Evolutionary conservation across 2,888 invertebrate species (phyloP).

Genomic region (Nebria brevicollis): DNA sequence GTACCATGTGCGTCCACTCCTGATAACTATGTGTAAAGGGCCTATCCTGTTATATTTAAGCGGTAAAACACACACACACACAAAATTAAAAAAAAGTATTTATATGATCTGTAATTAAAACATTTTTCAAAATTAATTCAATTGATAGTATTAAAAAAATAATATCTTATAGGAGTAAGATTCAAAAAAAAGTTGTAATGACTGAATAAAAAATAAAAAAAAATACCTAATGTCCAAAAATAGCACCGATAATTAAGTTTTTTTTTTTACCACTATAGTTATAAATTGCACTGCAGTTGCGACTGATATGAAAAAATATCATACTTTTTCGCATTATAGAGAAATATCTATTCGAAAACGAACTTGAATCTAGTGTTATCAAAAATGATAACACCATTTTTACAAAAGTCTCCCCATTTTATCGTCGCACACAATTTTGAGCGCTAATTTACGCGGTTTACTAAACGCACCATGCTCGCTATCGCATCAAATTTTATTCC

Average conservation of each 20-base stretch:
- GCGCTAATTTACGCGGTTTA: not conserved
- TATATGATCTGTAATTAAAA: no score
- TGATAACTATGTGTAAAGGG: not conserved
- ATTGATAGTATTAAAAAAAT: no score
- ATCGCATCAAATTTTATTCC: constrained; percentile 6
- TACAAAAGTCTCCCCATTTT: constrained; percentile 56
- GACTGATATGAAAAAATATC: constrained; percentile 21
- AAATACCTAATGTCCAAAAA: not conserved
- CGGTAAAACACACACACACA: no score
- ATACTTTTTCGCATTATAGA: constrained; percentile 31
- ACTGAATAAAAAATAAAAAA: not conserved
- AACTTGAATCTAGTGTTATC: constrained; percentile 58
- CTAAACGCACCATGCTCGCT: not conserved
- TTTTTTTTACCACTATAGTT: not conserved
- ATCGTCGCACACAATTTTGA: constrained; percentile 54
- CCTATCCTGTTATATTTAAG: no score
- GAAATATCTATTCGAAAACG: constrained; percentile 46
- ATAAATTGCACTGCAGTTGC: not conserved
- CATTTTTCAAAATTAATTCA: no score
- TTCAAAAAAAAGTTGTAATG: no score
- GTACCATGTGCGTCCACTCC: not conserved
- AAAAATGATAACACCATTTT: constrained; percentile 52
- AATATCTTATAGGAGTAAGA: no score
- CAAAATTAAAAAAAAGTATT: no score
- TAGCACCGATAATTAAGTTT: not conserved